These are phyloP conservation scores for Lepidiolamprologus cunningtoni DNA, from an alignment of 2,113 vertebrate species.

Conservation along the genomic window DNA sequence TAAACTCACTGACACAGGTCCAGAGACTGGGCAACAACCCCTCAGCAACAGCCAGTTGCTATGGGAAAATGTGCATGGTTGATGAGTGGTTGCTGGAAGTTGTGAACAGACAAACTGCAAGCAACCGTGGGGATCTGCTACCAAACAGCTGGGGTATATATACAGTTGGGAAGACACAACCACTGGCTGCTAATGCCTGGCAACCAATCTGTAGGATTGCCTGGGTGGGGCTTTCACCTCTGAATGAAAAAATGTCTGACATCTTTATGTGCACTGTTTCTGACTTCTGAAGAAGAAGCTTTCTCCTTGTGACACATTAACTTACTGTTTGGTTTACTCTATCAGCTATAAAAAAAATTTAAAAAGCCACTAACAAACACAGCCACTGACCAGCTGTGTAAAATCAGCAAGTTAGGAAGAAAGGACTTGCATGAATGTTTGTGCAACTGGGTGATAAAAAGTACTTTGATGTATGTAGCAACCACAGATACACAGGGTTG, in stretches of 20 bases:
- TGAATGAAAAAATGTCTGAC: not conserved
- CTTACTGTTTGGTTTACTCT: not conserved
- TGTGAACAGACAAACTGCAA: not conserved
- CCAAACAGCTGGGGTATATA: not conserved
- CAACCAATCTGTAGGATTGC: not conserved
- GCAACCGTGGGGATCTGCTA: not conserved
- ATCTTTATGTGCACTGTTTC: not conserved
- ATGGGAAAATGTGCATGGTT: not conserved
- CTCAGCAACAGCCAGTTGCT: not conserved
- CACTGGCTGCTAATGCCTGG: not conserved
- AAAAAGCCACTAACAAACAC: not conserved
- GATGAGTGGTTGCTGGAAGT: not conserved
- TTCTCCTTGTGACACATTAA: not conserved
- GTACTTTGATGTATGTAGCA: not conserved
- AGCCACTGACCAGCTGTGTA: not conserved
- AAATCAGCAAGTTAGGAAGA: fast-evolving
- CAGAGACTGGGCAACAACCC: fast-evolving
- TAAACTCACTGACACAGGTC: not conserved
- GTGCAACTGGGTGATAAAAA: not conserved
- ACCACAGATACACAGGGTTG: not conserved
- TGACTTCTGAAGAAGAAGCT: not conserved
- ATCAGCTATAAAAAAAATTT: not conserved
- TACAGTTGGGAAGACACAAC: not conserved
- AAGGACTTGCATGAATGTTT: not conserved
- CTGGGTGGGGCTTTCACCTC: not conserved